Conservation (phyloP, 2,888 invertebrate species). For the Melipona beecheii region DNA sequence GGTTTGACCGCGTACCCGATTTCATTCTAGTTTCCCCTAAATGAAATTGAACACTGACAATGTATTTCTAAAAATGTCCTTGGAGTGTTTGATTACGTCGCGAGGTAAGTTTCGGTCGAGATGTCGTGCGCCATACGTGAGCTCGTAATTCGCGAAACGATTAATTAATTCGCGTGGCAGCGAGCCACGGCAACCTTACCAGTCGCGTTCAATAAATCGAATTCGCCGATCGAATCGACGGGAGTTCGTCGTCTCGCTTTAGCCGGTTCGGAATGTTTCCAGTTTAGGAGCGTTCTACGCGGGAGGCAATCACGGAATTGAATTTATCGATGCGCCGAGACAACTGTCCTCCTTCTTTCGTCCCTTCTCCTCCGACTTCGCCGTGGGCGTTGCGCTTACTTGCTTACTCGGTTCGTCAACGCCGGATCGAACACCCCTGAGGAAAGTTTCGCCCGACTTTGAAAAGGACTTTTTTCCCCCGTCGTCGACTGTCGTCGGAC, state of each 20-base stretch:
- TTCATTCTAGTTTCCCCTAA: no score
- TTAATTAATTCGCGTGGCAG: constrained; percentile 58
- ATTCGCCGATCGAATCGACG: constrained; percentile 49
- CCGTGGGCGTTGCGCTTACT: background rate
- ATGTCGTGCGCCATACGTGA: constrained; percentile 14
- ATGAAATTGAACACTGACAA: no score
- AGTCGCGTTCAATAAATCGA: constrained; percentile 45
- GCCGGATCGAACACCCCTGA: background rate
- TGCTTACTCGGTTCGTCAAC: background rate
- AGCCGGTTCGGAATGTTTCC: constrained; percentile 22
- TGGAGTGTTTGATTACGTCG: background rate
- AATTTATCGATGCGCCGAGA: constrained; percentile 32
- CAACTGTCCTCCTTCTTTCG: background rate
- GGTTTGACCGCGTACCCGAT: no score
- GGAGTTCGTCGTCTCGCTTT: constrained; percentile 27
- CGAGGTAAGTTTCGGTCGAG: constrained; percentile 37
- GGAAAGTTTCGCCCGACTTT: background rate
- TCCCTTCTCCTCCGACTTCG: no score
- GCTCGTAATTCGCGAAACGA: constrained; percentile 43
- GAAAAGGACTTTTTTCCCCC: background rate
- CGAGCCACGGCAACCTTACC: constrained; percentile 12
- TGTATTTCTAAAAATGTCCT: background rate
- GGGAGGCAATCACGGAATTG: constrained; percentile 43
- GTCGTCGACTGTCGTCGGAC: background rate
- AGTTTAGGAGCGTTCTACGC: constrained; percentile 34